Conservation (phyloP, 2,888 invertebrate species). For the Choristoneura rosaceana region DNA sequence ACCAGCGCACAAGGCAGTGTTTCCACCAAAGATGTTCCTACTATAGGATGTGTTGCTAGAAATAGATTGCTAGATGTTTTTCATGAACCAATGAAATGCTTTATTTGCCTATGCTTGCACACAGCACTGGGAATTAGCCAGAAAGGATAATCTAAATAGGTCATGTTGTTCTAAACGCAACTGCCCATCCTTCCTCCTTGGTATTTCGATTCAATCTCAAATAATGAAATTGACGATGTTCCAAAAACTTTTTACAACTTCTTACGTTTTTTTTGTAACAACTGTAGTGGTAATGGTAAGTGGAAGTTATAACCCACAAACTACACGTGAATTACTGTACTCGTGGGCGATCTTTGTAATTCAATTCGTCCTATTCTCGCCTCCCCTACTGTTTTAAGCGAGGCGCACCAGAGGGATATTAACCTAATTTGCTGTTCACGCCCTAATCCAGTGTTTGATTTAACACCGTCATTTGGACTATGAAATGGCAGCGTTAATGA, state of each 20-base stretch:
- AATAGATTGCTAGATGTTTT: no score
- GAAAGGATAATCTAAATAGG: not conserved
- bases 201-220: no score
- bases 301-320: conserved; percentile 2
- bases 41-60: no score
- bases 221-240: no score
- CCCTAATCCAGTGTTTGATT: conserved; percentile 3
- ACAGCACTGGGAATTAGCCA: no score
- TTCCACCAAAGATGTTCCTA: no score
- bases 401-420: conserved; percentile 1
- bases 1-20: not conserved
- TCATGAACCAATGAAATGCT: no score
- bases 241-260: no score
- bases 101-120: no score
- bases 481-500: not conserved
- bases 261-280: no score
- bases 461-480: not conserved
- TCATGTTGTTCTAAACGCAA: not conserved
- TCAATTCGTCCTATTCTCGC: conserved; percentile 12
- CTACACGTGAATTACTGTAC: not conserved
- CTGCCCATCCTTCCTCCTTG: not conserved
- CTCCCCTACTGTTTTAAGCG: conserved; percentile 1
- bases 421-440: conserved; percentile 21
- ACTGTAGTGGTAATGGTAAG: conserved; percentile 11
- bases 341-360: conserved; percentile 1